Evolutionary conservation across 2,888 invertebrate species (phyloP), one percentile per base, ranked within the genome.

Genomic region (Meganola albula): DNA sequence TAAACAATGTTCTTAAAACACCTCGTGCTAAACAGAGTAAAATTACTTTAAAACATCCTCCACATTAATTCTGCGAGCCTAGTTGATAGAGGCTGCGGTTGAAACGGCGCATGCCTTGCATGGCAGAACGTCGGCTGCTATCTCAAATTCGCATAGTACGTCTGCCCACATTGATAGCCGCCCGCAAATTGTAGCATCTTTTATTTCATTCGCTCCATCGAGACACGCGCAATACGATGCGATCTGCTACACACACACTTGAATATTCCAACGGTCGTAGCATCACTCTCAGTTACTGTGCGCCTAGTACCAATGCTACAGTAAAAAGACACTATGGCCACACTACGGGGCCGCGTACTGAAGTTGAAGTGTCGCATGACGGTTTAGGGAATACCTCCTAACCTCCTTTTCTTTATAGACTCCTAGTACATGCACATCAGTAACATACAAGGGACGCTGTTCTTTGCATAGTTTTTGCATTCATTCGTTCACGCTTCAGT

Each of bases 381-480:
- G n/a, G n/a, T n/a, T n/a, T n/a, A 13, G 25, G 41, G 46, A 52
- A 62, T 63, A 60, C 53, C 36, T 42, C 24, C 22, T 31, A 29
- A 38, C 28, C 52, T 52, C 47, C 51, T 42, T 12, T 31, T 26
- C 2, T 29, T 25, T 53, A 65, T 80, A 65, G 16, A 48, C 29
- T 34, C 78, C 77, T 76, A 50, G 78, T 82, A 59, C 28, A 37
- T 53, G 44, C 59, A 71, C 67, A 67, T 69, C 60, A 61, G 46
- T 58, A 48, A 61, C 76, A 74, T 74, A 72, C 71, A 54, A 74
- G 71, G 70, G 71, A 74, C 68, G 70, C 63, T 57, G 63, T 68
- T 65, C 58, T 53, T 62, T 53, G 44, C 51, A 44, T 58, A 47
- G 34, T 44, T 12, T 36, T 41, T 25, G 36, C n/a, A n/a, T 58